Conservation (phyloP, 2,113 vertebrate species). For the Xyliphius kryptos region DNA sequence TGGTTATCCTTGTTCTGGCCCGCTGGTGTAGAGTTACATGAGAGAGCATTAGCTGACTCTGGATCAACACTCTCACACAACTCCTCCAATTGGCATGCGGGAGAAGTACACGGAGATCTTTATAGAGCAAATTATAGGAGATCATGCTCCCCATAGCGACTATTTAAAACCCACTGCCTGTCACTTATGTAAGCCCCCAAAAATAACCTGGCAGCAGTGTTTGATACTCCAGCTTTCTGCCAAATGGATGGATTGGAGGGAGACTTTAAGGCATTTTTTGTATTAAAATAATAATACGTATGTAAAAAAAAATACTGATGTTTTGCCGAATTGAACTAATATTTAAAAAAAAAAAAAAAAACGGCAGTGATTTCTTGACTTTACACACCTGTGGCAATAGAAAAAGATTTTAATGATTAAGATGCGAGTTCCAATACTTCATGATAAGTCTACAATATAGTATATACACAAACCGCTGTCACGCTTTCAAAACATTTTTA, state of each 20-base stretch:
- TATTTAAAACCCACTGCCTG: not conserved
- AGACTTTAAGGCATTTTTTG: not conserved
- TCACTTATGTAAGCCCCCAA: not conserved
- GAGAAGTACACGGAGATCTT: not conserved
- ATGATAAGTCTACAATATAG: not conserved
- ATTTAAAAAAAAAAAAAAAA: no score
- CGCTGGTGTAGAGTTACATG: not conserved
- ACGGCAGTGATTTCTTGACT: no score
- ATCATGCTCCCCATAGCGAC: conserved; percentile 11
- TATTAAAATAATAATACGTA: no score
- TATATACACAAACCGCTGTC: no score
- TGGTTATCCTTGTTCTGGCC: not conserved
- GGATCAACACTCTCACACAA: not conserved
- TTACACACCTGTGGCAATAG: no score
- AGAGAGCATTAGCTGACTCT: not conserved
- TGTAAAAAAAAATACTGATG: no score
- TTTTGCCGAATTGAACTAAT: no score
- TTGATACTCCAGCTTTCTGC: not conserved
- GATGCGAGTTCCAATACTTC: not conserved
- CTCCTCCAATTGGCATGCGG: not conserved
- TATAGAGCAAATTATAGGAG: not conserved
- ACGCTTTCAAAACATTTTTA: no score
- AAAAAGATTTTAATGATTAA: no score
- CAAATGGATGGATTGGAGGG: not conserved
- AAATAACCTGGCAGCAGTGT: not conserved